Base-by-base conservation (phyloP, 2,113 vertebrate species). In the Gymnocephalus cernua region DNA sequence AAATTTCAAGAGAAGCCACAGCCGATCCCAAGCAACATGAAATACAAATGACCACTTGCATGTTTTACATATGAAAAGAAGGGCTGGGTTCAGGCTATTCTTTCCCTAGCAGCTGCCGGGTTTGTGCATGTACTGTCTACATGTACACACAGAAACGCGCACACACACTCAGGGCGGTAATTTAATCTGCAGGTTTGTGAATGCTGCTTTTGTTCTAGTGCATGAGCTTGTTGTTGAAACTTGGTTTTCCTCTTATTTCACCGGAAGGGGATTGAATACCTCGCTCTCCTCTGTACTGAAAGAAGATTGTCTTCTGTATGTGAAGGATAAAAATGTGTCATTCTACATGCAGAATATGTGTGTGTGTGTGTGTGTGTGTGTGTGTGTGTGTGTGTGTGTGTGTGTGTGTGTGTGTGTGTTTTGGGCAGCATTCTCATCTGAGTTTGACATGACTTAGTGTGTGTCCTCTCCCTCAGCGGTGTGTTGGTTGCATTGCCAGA, bases 401-500 rank as follows among this genome's bases (percentile, higher is more conserved):
- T 32, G 29, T 57, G 27, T 27, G 9, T 35, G 18, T n/a, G 35
- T 32, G 57, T 29, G 6, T 35, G 18, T 0, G 0, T 32, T 32
- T 32, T 32, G 32, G 32, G 32, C 6, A 32, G 21, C 2, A 16
- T 18, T 41, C 41, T 38, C 1, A 48, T 13, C 11, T 23, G 21
- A 62, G 79, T 56, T 19, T 45, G 21, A 62, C 62, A 18, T 61
- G 2, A 61, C 21, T 85, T 1, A 79, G 7, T 65, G 51, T 80
- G 66, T 85, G 32, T 83, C 21, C 41, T 48, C 23, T 65, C 21
- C 63, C 44, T 63, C 90, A 99, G 98, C 98, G 74, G 93, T 98
- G 69, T 99, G 98, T 76, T 96, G 97, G 89, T 95, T 98, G 84
- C 97, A 96, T 0, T 99, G 98, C 92, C 97, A 99, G 93, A 99